Evolutionary conservation across 2,888 invertebrate species (phyloP), one percentile per base, ranked within the genome.

Genomic region (Lysandra bellargus): DNA sequence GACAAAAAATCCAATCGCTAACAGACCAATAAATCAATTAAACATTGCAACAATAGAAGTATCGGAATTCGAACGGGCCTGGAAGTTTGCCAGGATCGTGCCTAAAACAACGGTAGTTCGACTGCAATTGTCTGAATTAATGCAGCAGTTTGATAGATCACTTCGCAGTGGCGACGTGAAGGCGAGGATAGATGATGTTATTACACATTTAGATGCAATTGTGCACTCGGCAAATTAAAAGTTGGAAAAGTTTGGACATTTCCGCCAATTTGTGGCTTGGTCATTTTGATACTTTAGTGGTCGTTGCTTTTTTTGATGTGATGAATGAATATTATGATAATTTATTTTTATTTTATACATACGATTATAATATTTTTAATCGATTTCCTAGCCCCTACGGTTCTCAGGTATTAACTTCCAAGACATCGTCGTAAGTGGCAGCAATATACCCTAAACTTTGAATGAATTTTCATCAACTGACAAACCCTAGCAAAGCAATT

Each of bases 141-240:
- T 87, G 86, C 85, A 83, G 79, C 84, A 81, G 81, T 82, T 85
- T 85, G 86, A 86, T 85, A 83, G 85, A 86, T 85, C 84, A 84
- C 83, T 80, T 82, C 80, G 83, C 82, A 82, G 80, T 80, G 80
- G 82, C 83, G 83, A 83, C 82, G 82, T 80, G 82, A 81, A 81
- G 82, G 80, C 81, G 80, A 72, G 80, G 49, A 82, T 81, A 81
- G 81, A 84, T 82, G 83, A 82, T 80, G 82, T 83, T 82, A 83
- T 83, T 82, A 82, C 82, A 81, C 78, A 79, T 80, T 81, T 80
- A 75, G 69, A 77, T 80, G 80, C 80, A 69, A 37, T 69, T 69
- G 64, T 69, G 69, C 69, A 69, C 33, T 69, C 17, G 33, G 69
- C 14, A 69, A 69, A 74, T 74, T 74, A 57, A 72, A 73, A 72